phyloP scores from a whole-genome alignment of 64 coral and sea anemone species.

The Hydrozoanthus tunicans region DNA sequence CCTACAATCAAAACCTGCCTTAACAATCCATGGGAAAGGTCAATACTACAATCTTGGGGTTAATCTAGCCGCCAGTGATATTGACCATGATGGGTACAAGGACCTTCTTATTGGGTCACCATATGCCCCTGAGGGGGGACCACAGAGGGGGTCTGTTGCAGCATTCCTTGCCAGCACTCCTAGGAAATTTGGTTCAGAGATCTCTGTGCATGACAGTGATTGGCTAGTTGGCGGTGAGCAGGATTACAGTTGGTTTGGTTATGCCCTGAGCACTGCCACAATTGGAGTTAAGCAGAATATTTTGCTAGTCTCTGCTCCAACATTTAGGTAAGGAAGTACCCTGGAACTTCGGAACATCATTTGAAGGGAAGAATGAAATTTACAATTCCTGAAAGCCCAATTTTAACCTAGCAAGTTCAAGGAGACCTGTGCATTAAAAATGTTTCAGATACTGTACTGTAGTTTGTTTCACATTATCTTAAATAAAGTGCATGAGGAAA shows the following conservation, averaged over 20 bases:
- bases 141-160: constrained; percentile 91
- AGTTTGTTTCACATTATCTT: no score
- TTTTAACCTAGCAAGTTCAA: no score
- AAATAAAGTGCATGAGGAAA: no score
- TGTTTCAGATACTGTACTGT: no score
- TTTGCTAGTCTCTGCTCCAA: constrained; percentile 81
- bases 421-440: no score
- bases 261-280: constrained; percentile 46
- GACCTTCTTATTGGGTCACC: constrained; percentile 96
- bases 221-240: constrained; percentile 75
- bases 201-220: constrained; percentile 64
- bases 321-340: constrained; percentile 71
- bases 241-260: constrained; percentile 98
- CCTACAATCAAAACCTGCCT: constrained; percentile 35
- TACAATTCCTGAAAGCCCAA: no score
- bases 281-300: constrained; percentile 27
- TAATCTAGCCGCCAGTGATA: constrained; percentile 69
- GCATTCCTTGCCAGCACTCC: constrained; percentile 78
- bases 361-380: background rate
- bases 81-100: constrained; percentile 83
- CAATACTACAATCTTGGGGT: constrained; percentile 97
- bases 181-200: constrained; percentile 53
- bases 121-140: constrained; percentile 85
- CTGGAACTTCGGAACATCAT: background rate
- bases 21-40: constrained; percentile 71